Percentiles rank a stretch among this genome's conserved stretches.
These are phyloP conservation scores for Rotaria sp. DNA, from an alignment of 2,888 invertebrate genomes.

Conservation along the genomic window DNA sequence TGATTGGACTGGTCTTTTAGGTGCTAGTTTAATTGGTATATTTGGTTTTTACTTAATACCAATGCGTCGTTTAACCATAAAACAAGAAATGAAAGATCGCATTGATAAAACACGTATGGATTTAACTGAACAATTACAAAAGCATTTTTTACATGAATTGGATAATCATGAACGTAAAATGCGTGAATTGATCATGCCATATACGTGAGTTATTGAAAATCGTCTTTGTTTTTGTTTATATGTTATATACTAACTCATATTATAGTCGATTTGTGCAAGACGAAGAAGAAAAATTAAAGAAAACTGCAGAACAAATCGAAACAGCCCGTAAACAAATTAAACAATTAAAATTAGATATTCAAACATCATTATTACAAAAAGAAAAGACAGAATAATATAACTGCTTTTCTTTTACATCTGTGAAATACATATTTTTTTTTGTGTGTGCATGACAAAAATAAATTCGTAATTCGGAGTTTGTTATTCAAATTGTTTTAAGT, in stretches of 20 bases:
- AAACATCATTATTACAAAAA: background rate
- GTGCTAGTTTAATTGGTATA: background rate
- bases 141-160: slow-evolving; percentile 18
- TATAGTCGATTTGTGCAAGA: background rate
- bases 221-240: too few species aligned
- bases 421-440: background rate
- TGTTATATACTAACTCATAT: background rate
- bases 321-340: background rate
- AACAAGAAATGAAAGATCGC: slow-evolving; percentile 15
- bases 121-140: background rate
- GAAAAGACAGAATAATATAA: too few species aligned
- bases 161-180: background rate
- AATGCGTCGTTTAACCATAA: slow-evolving; percentile 7
- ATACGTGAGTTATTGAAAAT: background rate
- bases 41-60: slow-evolving; percentile 11
- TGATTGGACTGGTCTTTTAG: slow-evolving; percentile 16
- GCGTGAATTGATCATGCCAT: background rate
- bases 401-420: background rate
- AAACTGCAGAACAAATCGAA: background rate
- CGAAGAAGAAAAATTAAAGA: slow-evolving; percentile 14
- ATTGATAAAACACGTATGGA: background rate
- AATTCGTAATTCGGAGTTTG: too few species aligned
- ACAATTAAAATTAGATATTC: slow-evolving; percentile 21
- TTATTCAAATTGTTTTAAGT: too few species aligned
- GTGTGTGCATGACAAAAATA: too few species aligned